Evolutionary conservation across 2,113 vertebrate species (phyloP).

Genomic region (Buteo buteo): DNA sequence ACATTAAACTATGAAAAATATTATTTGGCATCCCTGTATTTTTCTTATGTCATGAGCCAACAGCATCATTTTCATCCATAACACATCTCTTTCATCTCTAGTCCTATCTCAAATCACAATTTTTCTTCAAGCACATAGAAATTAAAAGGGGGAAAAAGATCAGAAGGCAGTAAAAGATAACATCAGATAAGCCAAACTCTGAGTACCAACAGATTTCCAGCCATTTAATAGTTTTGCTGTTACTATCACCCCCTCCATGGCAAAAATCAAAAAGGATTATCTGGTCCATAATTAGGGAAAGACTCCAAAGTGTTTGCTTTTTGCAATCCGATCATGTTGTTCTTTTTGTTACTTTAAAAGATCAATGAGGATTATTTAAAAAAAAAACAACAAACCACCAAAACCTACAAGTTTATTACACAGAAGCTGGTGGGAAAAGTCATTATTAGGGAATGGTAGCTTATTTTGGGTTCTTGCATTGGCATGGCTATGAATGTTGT

Average conservation of each 20-base stretch:
- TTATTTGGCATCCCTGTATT: background rate
- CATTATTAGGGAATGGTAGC: background rate
- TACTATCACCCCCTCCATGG: background rate
- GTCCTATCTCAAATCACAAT: background rate
- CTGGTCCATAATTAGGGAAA: background rate
- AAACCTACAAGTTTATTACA: background rate
- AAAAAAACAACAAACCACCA: background rate
- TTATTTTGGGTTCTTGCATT: background rate
- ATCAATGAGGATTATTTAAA: background rate
- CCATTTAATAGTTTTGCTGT: background rate
- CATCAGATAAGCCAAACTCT: background rate
- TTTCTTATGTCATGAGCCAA: background rate
- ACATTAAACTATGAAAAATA: background rate
- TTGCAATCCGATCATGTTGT: background rate
- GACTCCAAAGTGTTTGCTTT: background rate
- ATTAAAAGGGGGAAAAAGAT: background rate
- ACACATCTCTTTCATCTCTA: background rate
- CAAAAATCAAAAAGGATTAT: slow-evolving; percentile 39
- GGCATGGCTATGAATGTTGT: background rate
- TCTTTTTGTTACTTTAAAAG: background rate
- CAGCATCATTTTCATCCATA: background rate
- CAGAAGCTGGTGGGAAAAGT: background rate
- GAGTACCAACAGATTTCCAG: background rate
- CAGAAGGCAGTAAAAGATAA: background rate
- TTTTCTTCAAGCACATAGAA: background rate